phyloP scores from a whole-genome alignment of 2,113 vertebrate species.

The Aphelocoma coerulescens region DNA sequence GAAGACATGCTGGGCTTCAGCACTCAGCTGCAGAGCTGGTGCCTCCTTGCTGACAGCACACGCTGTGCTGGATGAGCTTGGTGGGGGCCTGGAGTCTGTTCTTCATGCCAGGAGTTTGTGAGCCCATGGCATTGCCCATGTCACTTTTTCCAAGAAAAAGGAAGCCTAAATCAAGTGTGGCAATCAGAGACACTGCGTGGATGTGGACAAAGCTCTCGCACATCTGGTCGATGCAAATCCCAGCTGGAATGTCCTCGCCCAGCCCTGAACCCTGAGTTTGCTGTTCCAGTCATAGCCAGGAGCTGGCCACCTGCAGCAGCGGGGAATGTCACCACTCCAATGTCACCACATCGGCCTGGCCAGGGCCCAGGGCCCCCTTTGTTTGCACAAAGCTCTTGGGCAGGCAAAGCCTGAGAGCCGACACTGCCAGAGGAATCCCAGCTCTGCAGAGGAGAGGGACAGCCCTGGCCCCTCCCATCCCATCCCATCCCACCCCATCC shows the following conservation, averaged over 20 bases:
- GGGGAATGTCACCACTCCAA: neutral
- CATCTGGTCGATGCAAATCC: neutral
- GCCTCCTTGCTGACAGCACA: rapidly evolving
- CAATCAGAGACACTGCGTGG: rapidly evolving
- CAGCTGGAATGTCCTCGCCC: rapidly evolving
- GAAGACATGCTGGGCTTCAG: rapidly evolving
- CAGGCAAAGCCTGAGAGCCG: neutral
- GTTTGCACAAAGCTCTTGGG: neutral
- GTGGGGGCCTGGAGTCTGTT: neutral
- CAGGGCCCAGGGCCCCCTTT: neutral
- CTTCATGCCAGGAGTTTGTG: neutral
- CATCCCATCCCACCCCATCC: too few relatives aligned
- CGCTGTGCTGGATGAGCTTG: neutral
- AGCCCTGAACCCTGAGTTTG: neutral
- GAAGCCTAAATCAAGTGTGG: neutral
- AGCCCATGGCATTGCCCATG: rapidly evolving
- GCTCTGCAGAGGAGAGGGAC: neutral
- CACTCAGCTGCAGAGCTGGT: neutral
- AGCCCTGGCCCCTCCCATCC: too few relatives aligned
- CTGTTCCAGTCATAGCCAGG: neutral
- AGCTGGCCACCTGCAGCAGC: neutral
- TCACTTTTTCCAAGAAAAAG: neutral
- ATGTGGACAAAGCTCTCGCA: rapidly evolving
- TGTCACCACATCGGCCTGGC: neutral
- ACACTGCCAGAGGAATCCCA: neutral